Base-by-base conservation (phyloP, 2,888 invertebrate species). In the Euzetes globulus region DNA sequence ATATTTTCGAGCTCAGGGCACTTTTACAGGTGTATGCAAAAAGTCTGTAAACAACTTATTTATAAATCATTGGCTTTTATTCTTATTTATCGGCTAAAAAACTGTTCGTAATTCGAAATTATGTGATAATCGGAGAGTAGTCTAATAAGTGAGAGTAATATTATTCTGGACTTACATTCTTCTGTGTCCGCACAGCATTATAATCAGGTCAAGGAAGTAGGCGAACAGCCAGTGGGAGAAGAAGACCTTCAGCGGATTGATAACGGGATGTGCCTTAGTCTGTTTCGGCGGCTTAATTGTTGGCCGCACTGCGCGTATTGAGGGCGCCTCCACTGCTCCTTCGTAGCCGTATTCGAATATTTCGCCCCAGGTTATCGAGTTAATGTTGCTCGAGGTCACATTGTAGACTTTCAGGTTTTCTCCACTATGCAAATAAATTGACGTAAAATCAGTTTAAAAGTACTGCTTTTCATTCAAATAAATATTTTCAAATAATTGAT, bases 311-410 rank as follows among this genome's bases (percentile, higher is more conserved):
- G 47, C 45, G 7, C 65, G 22, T 25, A 73, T 22, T 15, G 73
- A 73, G 17, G 73, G 73, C 15, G 41, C 45, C 17, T 33, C 45
- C 17, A 25, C 7, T 11, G 50, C 47, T 13, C 17, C 63, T 25
- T 45, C 15, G 29, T 52, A 41, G 17, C 47, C 65, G 15, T 37
- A 33, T 11, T 45, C 68, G 7, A 73, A 80, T 81, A 1, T 82
- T 82, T 79, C 82, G 80, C 83, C 41, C 47, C 47, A 50, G n/a
- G 45, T 47, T 13, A 65, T 29, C 13, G 73, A 68, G 17, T 27
- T 19, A 6, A 68, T 25, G 13, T 27, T 68, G 13, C 65, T 73
- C n/a, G 73, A 73, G 45, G 47, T 63, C 11, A 73, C 15, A 29
- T 73, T 73, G 22, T 73, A 73, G 0, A 73, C 33, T 25, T 63